Base-by-base conservation (phyloP, 2,113 vertebrate species). In the Nycticebus coucang region DNA sequence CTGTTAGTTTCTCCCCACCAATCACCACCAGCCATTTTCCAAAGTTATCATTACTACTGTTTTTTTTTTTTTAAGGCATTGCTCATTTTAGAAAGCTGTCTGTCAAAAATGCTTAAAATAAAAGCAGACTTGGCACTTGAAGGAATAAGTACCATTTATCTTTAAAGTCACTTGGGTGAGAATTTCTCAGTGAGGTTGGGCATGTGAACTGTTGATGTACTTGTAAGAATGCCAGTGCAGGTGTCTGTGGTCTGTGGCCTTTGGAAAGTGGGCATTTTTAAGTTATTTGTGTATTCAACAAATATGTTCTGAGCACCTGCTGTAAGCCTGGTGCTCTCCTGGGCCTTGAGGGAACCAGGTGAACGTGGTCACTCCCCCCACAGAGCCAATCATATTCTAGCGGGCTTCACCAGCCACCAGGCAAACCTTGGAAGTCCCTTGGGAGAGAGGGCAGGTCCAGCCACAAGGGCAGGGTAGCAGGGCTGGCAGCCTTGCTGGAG, bases 1-100 rank as follows among this genome's bases (percentile, higher is more conserved):
- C 41, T 0, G 0, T 22, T 79, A 24, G 5, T 50, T 33, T 33
- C 84, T 45, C 92, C 84, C 77, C 35, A 2, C 62, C 84, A 5
- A 2, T 21, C 75, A 7, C 60, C 30, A 26, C 79, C 79, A 15
- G 12, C 30, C 83, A 3, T 84, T 72, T 30, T 59, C 4, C 95
- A 88, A 74, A 77, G 90, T 87, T 93, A 57, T n/a, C 92, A 6
- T 79, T 77, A 74, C 93, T 91, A 45, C 89, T 74, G 80, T 21
- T 57, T 78, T 71, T 68, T 33, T 66, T 66, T 68, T 68, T 66
- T 66, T 66, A 79, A 53, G 24, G n/a, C 79, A 19, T 50, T 79
- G 96, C 97, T 96, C 89, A 37, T 82, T 95, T 96, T 95, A 95
- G 97, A 97, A 95, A 94, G 85, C 93, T 94, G 90, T 93, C 95